Percentiles rank a stretch among this genome's conserved stretches.
Conservation (phyloP, 2,113 vertebrate species). For the Crypturellus undulatus region DNA sequence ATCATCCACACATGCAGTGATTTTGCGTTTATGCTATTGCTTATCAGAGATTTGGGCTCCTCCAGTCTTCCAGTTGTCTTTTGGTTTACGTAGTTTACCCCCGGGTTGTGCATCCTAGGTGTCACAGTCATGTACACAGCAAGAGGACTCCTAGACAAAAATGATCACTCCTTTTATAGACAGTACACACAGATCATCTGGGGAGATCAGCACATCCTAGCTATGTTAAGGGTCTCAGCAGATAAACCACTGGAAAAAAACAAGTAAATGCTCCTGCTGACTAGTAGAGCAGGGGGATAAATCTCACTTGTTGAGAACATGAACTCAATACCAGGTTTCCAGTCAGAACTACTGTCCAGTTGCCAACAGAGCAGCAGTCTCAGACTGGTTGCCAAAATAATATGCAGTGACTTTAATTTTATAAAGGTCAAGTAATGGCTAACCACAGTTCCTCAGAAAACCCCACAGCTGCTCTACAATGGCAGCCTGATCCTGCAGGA, state of each 20-base stretch:
- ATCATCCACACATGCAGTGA: neutral
- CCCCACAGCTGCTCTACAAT: constrained; percentile 30
- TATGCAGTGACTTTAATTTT: neutral
- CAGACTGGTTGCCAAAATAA: neutral
- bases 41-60: neutral
- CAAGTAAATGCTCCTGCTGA: neutral
- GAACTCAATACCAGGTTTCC: neutral
- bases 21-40: neutral
- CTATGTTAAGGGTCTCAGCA: neutral
- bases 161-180: neutral
- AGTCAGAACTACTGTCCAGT: neutral
- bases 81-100: neutral
- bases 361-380: neutral
- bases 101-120: neutral
- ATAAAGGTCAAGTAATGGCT: constrained; percentile 35
- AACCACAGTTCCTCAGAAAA: constrained; percentile 65
- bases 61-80: neutral
- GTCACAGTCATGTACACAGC: neutral
- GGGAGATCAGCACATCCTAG: fast-evolving
- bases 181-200: neutral
- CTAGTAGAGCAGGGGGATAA: fast-evolving
- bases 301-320: neutral
- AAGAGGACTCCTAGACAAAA: neutral
- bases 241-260: neutral
- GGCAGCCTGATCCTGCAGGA: constrained; percentile 31